Percentiles rank a stretch among this genome's conserved stretches.
Evolutionary conservation across 2,888 invertebrate genomes (phyloP).

Genomic region (Cataglyphis cursor): DNA sequence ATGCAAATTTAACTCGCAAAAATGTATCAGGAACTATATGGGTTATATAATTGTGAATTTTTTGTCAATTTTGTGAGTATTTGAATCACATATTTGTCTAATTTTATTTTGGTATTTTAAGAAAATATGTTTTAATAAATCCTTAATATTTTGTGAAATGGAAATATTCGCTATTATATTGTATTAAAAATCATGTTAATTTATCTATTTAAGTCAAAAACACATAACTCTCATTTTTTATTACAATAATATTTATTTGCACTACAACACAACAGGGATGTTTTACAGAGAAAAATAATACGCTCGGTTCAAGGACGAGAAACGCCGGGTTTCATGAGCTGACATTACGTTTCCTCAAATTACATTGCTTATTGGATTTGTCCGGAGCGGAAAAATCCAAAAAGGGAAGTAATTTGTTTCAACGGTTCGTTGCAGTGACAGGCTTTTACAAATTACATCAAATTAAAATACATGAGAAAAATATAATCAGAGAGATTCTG

Average conservation of each 20-base stretch:
- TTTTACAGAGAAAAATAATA: conserved; percentile 76
- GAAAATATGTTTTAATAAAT: conserved; percentile 4
- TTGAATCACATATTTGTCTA: conserved; percentile 9
- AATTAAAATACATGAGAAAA: not conserved
- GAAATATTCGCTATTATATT: not conserved
- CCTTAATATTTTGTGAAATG: not conserved
- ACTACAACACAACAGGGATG: conserved; percentile 84
- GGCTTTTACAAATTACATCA: not conserved
- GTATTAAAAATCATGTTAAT: not conserved
- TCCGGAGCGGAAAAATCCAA: not conserved
- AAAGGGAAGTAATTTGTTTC: conserved; percentile 29
- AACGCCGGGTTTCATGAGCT: conserved; percentile 22
- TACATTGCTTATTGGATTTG: conserved; percentile 54
- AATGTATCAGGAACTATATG: not conserved
- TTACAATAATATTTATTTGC: conserved; percentile 86
- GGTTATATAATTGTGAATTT: not conserved
- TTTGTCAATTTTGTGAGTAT: conserved; percentile 9
- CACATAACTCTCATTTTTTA: conserved; percentile 61
- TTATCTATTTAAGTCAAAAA: not conserved
- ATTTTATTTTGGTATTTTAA: conserved; percentile 25
- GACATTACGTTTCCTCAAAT: not conserved
- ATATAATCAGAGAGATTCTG: not conserved
- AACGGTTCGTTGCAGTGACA: conserved; percentile 45
- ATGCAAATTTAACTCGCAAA: not conserved
- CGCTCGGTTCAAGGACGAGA: conserved; percentile 56